Evolutionary conservation across 2,113 vertebrate genomes (phyloP), one percentile per base, ranked within the genome.

Genomic region (Gulo gulo): DNA sequence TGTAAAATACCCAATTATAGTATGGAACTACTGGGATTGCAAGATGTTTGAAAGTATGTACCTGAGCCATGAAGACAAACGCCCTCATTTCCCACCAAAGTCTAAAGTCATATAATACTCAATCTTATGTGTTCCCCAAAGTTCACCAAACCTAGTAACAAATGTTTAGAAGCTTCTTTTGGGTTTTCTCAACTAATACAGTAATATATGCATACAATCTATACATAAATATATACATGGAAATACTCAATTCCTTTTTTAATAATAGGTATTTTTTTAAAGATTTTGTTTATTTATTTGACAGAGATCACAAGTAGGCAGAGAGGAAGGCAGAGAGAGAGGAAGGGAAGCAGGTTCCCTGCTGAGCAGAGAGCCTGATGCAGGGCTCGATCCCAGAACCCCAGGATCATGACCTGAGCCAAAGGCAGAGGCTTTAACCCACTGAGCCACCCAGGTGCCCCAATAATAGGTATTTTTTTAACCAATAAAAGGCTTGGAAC

Each of bases 21-120:
- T 55, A 50, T 36, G 52, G 45, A 52, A 82, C 39, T 80, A 87
- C 20, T 29, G 36, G 42, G 57, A 85, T 80, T 76, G 63, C 71
- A 92, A 93, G 36, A 67, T 73, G 85, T 76, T 94, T 69, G 81
- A 97, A 97, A 94, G 18, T 36, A 65, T 34, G n/a, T 65, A 47
- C 39, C 63, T 92, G 79, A 91, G 78, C 50, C 55, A 88, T n/a
- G 57, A 94, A 89, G 39, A 84, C 34, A 96, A 92, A 73, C 45
- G 39, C 39, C 55, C 87, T 95, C 90, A 34, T 71, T 93, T 91
- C 80, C 74, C 50, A 76, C 36, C 71, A 81, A 34, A 76, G 50
- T 88, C 73, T 81, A 85, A 79, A 90, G 24, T 47, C 63, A 85
- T 50, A 67, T 7, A 52, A 67, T 78, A 96, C 23, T 89, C 39